phyloP scores from a whole-genome alignment of 2,113 vertebrate species.

The Poeciliopsis occidentalis region DNA sequence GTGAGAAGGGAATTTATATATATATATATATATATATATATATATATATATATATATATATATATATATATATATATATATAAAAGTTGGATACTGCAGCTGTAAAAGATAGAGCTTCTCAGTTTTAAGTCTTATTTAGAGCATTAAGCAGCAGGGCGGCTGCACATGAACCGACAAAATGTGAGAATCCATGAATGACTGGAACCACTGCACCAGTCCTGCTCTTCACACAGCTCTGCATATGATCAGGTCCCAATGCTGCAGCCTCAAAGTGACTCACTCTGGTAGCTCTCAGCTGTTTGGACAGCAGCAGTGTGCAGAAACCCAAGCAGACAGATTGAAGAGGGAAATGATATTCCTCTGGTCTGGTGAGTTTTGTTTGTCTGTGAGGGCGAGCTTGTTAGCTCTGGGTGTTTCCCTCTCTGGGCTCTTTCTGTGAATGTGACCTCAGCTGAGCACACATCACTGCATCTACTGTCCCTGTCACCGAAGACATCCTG shows the following conservation, averaged over 20 bases:
- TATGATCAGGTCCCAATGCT: background rate
- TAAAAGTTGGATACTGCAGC: too few species aligned
- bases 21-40: too few species aligned
- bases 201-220: too few species aligned
- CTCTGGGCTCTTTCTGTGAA: constrained; percentile 18
- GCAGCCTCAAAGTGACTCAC: background rate
- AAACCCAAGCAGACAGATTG: background rate
- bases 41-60: too few species aligned
- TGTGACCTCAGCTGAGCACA: constrained; percentile 7
- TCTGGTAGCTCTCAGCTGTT: background rate
- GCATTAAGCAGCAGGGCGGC: too few species aligned
- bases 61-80: too few species aligned
- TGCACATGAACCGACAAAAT: too few species aligned
- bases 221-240: too few species aligned
- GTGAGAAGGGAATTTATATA: too few species aligned
- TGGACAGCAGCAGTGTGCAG: background rate
- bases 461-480: background rate
- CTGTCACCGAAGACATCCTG: background rate
- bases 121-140: too few species aligned
- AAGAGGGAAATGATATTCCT: constrained; percentile 10
- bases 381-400: constrained; percentile 60
- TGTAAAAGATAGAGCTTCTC: too few species aligned
- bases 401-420: constrained; percentile 66
- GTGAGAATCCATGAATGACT: too few species aligned
- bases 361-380: constrained; percentile 49